A percentile compares a stretch with the other conserved stretches of the same genome.
phyloP scores from a whole-genome alignment of 1,140 invertebrate species.

The Penaeus vannamei region DNA sequence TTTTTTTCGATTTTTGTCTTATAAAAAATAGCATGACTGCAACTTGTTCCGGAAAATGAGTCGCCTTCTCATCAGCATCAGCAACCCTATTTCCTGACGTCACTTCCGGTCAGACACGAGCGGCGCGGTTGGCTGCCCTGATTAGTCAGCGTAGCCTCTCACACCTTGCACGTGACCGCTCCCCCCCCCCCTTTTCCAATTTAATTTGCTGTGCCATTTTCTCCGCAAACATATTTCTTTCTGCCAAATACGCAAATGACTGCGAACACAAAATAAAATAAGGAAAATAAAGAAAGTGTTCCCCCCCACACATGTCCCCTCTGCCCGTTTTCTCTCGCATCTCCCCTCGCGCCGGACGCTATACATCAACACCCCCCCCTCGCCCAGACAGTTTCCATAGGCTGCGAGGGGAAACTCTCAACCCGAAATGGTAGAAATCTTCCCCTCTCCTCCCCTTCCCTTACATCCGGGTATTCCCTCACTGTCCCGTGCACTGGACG shows the following conservation, averaged over 20 bases:
- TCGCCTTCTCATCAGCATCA: too few relatives aligned
- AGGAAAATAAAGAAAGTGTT: not conserved
- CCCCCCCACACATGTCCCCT: too few relatives aligned
- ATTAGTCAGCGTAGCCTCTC: constrained; percentile 31
- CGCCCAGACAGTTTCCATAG: not conserved
- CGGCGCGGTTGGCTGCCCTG: constrained; percentile 3
- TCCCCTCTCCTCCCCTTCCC: too few relatives aligned
- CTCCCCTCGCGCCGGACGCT: constrained; percentile 32
- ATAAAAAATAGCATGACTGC: too few relatives aligned
- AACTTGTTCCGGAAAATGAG: too few relatives aligned
- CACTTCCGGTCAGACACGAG: constrained; percentile 50
- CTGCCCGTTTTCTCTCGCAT: not conserved
- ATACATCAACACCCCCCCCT: constrained; percentile 50
- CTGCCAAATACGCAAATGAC: too few relatives aligned
- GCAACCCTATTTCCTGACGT: constrained; percentile 24
- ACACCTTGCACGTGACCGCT: constrained; percentile 50
- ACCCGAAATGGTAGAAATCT: too few relatives aligned
- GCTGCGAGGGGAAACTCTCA: not conserved
- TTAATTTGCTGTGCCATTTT: too few relatives aligned
- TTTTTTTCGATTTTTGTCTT: too few relatives aligned
- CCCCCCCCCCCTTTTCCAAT: not conserved
- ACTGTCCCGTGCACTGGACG: too few relatives aligned
- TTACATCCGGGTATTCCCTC: too few relatives aligned
- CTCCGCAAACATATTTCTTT: too few relatives aligned
- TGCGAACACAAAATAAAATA: not conserved